These are phyloP conservation scores for Gerris lacustris DNA, from an alignment of 2,888 invertebrate species.

Conservation along the genomic window DNA sequence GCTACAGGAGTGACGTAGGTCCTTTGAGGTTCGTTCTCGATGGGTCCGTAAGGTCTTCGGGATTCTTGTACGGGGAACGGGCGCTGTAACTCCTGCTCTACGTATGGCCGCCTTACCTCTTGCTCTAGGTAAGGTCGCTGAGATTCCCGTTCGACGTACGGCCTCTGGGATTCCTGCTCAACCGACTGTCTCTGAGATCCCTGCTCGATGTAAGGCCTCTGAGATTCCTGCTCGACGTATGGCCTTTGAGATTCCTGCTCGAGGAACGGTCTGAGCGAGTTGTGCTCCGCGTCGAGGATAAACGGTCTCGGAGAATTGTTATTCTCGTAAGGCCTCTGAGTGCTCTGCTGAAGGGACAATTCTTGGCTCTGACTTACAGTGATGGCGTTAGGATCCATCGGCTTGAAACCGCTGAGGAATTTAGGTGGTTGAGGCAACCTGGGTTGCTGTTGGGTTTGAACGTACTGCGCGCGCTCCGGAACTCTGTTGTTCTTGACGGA, in stretches of 20 bases:
- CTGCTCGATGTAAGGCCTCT: not conserved
- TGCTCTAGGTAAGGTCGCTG: not conserved
- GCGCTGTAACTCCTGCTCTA: not conserved
- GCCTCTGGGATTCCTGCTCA: not conserved
- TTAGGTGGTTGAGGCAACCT: slow-evolving; percentile 12
- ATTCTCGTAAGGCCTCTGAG: not conserved
- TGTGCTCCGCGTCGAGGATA: no score
- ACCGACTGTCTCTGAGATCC: not conserved
- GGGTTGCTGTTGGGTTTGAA: slow-evolving; percentile 8
- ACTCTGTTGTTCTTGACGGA: not conserved
- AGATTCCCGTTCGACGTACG: not conserved
- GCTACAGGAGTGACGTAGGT: not conserved
- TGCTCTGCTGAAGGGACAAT: slow-evolving; percentile 16
- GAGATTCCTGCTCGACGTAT: not conserved
- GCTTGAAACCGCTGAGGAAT: slow-evolving; percentile 13
- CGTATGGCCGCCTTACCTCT: not conserved
- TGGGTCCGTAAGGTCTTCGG: not conserved
- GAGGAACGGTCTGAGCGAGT: not conserved
- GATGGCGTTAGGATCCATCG: slow-evolving; percentile 15
- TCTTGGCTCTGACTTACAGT: slow-evolving; percentile 30
- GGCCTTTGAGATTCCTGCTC: not conserved
- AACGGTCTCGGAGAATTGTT: slow-evolving; percentile 6
- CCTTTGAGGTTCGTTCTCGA: not conserved
- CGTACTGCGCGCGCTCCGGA: not conserved
- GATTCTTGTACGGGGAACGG: not conserved